These are phyloP conservation scores for Isaurus tuberculatus DNA, from an alignment of 92 coral and sea anemone genomes.

Conservation along the genomic window DNA sequence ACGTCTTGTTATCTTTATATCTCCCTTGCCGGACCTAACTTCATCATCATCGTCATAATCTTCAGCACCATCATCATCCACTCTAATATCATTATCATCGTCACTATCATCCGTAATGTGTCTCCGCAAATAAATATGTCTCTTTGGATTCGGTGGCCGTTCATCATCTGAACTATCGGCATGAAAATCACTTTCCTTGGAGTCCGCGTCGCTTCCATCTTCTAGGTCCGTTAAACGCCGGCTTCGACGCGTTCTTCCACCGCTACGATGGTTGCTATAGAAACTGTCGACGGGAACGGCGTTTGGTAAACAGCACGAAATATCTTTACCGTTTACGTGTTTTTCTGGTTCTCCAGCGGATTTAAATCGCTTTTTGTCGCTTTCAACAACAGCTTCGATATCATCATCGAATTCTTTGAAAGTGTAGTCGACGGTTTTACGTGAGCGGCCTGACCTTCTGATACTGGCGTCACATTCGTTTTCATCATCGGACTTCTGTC, in stretches of 20 bases:
- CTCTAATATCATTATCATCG: slow-evolving; percentile 66
- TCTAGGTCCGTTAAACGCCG: slow-evolving; percentile 85
- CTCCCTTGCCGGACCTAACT: too few species aligned
- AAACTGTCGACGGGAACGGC: slow-evolving; percentile 69
- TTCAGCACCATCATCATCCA: slow-evolving; percentile 37
- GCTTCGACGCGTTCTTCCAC: slow-evolving; percentile 62
- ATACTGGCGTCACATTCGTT: slow-evolving; percentile 65
- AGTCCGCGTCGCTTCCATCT: slow-evolving; percentile 86
- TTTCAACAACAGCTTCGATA: slow-evolving; percentile 87
- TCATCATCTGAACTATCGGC: slow-evolving; percentile 81
- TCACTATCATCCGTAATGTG: slow-evolving; percentile 70
- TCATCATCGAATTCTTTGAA: slow-evolving; percentile 97
- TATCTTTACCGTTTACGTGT: slow-evolving; percentile 56
- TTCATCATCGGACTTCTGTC: slow-evolving; percentile 73
- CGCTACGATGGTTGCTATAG: slow-evolving; percentile 29
- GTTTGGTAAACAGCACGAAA: slow-evolving; percentile 30
- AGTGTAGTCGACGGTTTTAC: slow-evolving; percentile 98
- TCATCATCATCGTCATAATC: slow-evolving; percentile 29
- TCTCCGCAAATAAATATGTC: slow-evolving; percentile 80
- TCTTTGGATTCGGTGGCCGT: slow-evolving; percentile 66
- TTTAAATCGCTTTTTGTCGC: slow-evolving; percentile 72
- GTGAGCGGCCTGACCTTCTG: slow-evolving; percentile 90
- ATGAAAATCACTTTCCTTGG: slow-evolving; percentile 78
- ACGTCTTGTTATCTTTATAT: too few species aligned
- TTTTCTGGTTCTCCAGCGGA: slow-evolving; percentile 59